Conservation (phyloP, 2,888 invertebrate genomes). For the Pristionchus japonicus region DNA sequence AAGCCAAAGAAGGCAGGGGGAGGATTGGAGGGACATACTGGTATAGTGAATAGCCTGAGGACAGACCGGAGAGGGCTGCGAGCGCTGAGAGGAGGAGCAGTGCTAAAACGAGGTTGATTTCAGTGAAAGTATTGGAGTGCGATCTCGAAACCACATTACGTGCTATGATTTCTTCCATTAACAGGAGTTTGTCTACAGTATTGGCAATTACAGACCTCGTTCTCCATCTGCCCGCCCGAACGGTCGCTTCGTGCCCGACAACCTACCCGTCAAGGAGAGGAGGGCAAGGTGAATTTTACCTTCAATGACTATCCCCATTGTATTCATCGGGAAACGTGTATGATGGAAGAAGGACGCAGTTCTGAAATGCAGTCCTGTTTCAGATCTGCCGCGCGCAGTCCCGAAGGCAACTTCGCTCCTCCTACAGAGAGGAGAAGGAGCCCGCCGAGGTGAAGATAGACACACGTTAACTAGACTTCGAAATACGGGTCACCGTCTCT, state of each 20-base stretch:
- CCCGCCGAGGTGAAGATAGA: not conserved
- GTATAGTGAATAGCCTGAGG: not conserved
- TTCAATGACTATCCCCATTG: too few species aligned
- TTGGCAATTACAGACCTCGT: not conserved
- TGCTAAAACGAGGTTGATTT: too few species aligned
- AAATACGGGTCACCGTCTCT: too few species aligned
- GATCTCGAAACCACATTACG: too few species aligned
- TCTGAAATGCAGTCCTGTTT: not conserved
- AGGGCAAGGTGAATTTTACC: not conserved
- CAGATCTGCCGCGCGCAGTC: not conserved
- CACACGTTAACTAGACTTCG: too few species aligned
- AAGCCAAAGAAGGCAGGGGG: too few species aligned
- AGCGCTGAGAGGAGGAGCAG: constrained; percentile 20
- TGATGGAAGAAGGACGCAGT: not conserved
- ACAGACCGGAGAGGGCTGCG: not conserved
- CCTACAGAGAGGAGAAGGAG: not conserved
- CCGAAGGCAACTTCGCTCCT: constrained; percentile 3
- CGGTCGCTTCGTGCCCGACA: constrained; percentile 42
- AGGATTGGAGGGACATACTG: too few species aligned
- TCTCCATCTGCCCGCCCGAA: not conserved
- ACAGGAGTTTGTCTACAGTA: too few species aligned
- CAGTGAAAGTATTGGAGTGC: too few species aligned
- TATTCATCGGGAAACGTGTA: too few species aligned
- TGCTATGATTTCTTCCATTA: too few species aligned
- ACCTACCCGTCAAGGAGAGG: constrained; percentile 38